A percentile compares a stretch with the other conserved stretches of the same genome.
Conservation (phyloP, 2,888 invertebrate species). For the Parapristionchus giblindavisi region DNA sequence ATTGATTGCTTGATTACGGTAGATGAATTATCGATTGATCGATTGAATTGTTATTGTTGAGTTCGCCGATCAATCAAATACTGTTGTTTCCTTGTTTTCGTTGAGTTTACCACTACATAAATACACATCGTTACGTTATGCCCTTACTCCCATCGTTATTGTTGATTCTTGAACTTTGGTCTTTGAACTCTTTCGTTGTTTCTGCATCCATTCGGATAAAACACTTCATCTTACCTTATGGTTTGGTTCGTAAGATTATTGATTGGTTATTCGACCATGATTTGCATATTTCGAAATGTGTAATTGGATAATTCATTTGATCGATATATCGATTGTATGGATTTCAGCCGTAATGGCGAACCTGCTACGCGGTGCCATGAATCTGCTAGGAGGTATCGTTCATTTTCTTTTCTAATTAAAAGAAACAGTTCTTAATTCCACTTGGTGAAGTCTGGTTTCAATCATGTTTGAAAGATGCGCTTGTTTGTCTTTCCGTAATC, state of each 20-base stretch:
- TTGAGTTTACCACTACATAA: too few species aligned
- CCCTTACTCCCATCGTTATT: conserved; percentile 6
- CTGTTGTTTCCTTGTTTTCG: too few species aligned
- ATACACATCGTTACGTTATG: too few species aligned
- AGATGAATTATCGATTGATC: background rate
- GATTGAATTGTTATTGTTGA: background rate
- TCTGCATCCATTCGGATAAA: background rate
- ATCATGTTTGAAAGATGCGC: too few species aligned
- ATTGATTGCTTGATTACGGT: background rate
- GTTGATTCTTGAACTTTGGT: conserved; percentile 1
- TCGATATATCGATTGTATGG: too few species aligned
- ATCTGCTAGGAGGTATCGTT: conserved; percentile 33
- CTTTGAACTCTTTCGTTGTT: background rate
- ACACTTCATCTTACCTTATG: background rate
- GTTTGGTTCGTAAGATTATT: too few species aligned
- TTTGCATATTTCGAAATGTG: too few species aligned
- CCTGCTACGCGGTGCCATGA: conserved; percentile 30
- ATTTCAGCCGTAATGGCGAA: conserved; percentile 11
- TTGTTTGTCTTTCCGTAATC: too few species aligned
- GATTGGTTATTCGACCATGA: too few species aligned
- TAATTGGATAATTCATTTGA: too few species aligned
- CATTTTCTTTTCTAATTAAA: background rate
- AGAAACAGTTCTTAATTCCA: background rate
- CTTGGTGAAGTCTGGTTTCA: too few species aligned
- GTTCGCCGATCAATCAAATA: background rate